A percentile compares a stretch with the other conserved stretches of the same genome.
phyloP scores from a whole-genome alignment of 2,113 vertebrate species.

The Pontoporia blainvillei region DNA sequence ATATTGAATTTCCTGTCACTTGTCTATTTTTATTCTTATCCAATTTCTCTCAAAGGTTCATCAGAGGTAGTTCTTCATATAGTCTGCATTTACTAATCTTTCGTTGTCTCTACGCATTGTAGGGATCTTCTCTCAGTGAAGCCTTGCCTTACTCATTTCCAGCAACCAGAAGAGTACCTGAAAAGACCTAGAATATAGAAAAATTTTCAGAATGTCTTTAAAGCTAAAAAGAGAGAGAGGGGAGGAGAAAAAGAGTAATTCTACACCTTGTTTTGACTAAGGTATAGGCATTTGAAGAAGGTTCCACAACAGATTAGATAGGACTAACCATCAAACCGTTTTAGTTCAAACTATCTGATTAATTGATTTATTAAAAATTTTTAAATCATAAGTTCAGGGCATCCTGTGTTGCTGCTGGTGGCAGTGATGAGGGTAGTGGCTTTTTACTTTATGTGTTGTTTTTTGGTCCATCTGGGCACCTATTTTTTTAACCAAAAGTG shows the following conservation, averaged over 20 bases:
- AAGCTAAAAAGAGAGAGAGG: neutral
- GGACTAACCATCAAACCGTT: neutral
- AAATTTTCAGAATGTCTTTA: neutral
- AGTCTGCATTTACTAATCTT: neutral
- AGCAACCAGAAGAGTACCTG: neutral
- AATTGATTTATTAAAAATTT: neutral
- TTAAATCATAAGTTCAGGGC: neutral
- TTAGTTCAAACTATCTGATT: conserved; percentile 4
- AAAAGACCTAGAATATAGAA: neutral
- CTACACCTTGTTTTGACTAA: neutral
- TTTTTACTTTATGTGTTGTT: neutral
- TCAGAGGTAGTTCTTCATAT: neutral
- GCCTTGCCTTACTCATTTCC: conserved; percentile 1
- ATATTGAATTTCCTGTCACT: neutral
- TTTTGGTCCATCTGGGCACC: neutral
- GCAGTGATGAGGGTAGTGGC: neutral
- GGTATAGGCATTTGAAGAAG: neutral
- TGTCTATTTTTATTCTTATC: neutral
- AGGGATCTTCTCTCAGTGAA: neutral
- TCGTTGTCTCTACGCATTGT: neutral
- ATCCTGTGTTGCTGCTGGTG: neutral
- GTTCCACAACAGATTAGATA: neutral
- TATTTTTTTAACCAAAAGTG: conserved; percentile 39
- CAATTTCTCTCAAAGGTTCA: neutral
- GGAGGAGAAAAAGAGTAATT: neutral